Evolutionary conservation across 2,797 vertebrate genomes (phyloP), one percentile per base, ranked within the genome.

Genomic region (Vespertilio murinus): DNA sequence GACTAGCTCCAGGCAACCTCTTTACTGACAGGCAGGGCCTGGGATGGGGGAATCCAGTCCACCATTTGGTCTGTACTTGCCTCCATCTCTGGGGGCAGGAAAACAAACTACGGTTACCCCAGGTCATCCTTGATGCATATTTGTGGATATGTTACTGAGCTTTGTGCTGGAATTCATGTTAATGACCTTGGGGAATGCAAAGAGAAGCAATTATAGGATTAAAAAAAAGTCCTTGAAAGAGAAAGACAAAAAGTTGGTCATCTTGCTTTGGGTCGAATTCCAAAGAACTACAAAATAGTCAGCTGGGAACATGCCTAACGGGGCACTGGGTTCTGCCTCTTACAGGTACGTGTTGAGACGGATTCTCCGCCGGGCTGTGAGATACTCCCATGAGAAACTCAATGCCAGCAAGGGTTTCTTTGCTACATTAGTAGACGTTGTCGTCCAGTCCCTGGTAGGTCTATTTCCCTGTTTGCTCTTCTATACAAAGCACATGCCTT

Each of bases 371-470:
- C 99, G 99, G 28, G 99, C 99, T 0, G 99, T 99, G 40, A 98
- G 99, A 70, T 99, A 99, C 28, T 98, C 99, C 80, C 99, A 99
- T 0, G 99, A 99, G 98, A 99, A 99, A 95, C 99, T 99, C 71
- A 99, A 97, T 0, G 99, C 99, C 90, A 98, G 98, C 97, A 99
- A 97, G 84, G 99, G 99, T 7, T 99, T 99, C 97, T 99, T 99
- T 71, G 99, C 99, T 78, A 98, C 99, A 0, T 97, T 99, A 93
- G 99, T 99, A 70, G 99, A 99, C 22, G 99, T 99, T 56, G 99
- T 99, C 28, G 99, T 99, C 12, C 93, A 98, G 45, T 99, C 99
- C 1, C 98, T 99, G 99, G 99, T 99, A 96, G 98, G 98, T 97
- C 23, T 35, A 28, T 92, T 18, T 75, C 69, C 20, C 0, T 0